Conservation (phyloP, 2,113 vertebrate species). For the Mixornis gularis region DNA sequence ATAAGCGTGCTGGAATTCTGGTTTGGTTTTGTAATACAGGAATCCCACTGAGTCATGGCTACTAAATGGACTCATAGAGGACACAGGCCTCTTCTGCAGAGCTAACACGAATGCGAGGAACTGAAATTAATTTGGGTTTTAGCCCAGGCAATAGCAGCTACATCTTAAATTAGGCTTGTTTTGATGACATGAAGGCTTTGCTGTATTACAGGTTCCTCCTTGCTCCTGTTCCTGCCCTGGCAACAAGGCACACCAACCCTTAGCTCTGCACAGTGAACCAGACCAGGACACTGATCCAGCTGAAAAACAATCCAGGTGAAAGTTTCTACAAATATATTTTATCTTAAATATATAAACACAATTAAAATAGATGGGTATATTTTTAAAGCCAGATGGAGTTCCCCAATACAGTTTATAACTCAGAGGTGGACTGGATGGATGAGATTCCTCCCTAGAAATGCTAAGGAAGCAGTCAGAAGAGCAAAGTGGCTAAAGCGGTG, state of each 20-base stretch:
- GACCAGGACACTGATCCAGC: neutral
- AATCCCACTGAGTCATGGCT: conserved; percentile 18
- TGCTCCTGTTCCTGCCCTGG: neutral
- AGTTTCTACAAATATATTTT: neutral
- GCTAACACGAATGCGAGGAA: neutral
- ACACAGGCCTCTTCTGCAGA: neutral
- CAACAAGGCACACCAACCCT: neutral
- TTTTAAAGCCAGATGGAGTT: neutral
- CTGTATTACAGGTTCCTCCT: conserved; percentile 34
- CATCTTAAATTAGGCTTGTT: conserved; percentile 1
- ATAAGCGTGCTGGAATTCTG: conserved; percentile 51
- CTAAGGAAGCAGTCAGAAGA: neutral
- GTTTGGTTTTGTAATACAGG: conserved; percentile 45
- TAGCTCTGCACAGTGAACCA: neutral
- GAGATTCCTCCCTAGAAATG: neutral
- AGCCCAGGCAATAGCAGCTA: neutral
- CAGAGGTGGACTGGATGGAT: neutral
- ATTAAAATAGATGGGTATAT: neutral
- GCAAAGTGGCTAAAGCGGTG: neutral
- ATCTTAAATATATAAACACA: neutral
- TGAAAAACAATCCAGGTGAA: neutral
- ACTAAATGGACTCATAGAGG: neutral
- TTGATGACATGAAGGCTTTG: neutral
- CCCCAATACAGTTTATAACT: neutral
- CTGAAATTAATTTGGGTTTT: neutral